Evolutionary conservation across 2,888 invertebrate genomes (phyloP).

Genomic region (Erynnis tages): DNA sequence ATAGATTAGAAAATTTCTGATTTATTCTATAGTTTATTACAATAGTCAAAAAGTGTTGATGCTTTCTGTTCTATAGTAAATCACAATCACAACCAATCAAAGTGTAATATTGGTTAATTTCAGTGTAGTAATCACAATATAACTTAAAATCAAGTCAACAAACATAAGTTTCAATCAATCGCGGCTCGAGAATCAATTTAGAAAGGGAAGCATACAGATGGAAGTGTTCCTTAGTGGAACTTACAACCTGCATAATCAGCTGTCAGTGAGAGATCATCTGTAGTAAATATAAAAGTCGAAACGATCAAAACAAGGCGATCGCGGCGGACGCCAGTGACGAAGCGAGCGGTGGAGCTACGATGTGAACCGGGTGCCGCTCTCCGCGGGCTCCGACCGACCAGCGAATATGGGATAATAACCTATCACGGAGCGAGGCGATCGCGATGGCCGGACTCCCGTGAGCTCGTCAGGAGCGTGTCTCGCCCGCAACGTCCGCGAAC

Average conservation of each 20-base stretch:
- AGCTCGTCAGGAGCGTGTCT: constrained; percentile 52
- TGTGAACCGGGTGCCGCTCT: constrained; percentile 60
- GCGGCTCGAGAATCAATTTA: constrained; percentile 50
- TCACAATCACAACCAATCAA: constrained; percentile 73
- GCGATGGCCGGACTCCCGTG: constrained; percentile 70
- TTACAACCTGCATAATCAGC: constrained; percentile 82
- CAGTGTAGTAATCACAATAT: constrained; percentile 65
- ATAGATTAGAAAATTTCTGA: constrained; percentile 57
- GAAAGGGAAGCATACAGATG: constrained; percentile 65
- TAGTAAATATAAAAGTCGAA: constrained; percentile 81
- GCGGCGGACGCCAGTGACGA: constrained; percentile 61
- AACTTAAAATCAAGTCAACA: constrained; percentile 64
- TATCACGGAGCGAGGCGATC: constrained; percentile 66
- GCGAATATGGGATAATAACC: constrained; percentile 80
- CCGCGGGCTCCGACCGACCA: constrained; percentile 51
- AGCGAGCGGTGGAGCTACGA: constrained; percentile 61
- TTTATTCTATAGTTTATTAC: constrained; percentile 51
- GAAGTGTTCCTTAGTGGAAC: constrained; percentile 78
- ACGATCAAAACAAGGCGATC: constrained; percentile 73
- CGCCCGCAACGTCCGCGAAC: constrained; percentile 49
- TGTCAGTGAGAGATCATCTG: constrained; percentile 82
- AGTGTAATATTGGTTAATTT: constrained; percentile 74
- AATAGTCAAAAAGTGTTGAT: constrained; percentile 81
- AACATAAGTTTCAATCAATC: constrained; percentile 53
- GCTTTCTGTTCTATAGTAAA: constrained; percentile 81